A percentile compares a stretch with the other conserved stretches of the same genome.
Conservation (phyloP, 2,888 invertebrate genomes). For the Molorchus minor region DNA sequence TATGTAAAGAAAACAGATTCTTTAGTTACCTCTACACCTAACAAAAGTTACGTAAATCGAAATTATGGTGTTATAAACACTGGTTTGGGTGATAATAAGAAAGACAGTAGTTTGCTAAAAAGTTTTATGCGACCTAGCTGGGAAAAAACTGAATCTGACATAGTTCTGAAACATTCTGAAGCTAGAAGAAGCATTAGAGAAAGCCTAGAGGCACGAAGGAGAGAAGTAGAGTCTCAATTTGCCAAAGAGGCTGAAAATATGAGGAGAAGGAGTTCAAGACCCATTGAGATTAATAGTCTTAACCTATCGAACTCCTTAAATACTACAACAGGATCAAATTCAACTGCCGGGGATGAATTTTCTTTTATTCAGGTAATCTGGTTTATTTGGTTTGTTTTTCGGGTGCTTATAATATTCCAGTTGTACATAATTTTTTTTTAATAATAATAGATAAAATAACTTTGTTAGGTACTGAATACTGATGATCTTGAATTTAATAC, state of each 20-base stretch:
- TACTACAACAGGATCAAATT: constrained; percentile 54
- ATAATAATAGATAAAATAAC: constrained; percentile 12
- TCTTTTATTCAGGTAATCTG: constrained; percentile 61
- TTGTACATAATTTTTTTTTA: constrained; percentile 30
- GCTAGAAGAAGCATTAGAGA: constrained; percentile 65
- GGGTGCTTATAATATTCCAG: constrained; percentile 42
- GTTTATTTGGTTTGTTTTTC: constrained; percentile 45
- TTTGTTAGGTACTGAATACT: constrained; percentile 37
- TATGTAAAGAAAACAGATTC: constrained; percentile 69
- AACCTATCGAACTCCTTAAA: constrained; percentile 50
- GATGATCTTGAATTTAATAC: no score
- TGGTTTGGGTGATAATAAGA: constrained; percentile 24
- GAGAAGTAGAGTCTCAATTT: constrained; percentile 63
- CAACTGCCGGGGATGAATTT: constrained; percentile 60
- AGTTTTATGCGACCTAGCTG: constrained; percentile 74
- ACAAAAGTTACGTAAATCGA: constrained; percentile 56
- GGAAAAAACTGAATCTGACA: constrained; percentile 90
- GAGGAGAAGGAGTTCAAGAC: constrained; percentile 63
- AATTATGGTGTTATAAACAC: constrained; percentile 53
- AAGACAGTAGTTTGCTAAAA: constrained; percentile 45
- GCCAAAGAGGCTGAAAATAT: constrained; percentile 61
- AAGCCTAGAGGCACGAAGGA: constrained; percentile 63
- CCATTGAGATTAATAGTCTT: constrained; percentile 59
- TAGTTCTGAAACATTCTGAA: constrained; percentile 75
- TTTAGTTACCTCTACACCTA: constrained; percentile 52